A percentile compares a stretch with the other conserved stretches of the same genome.
These are phyloP conservation scores for Turnix velox DNA, from an alignment of 2,113 vertebrate genomes.

Conservation along the genomic window DNA sequence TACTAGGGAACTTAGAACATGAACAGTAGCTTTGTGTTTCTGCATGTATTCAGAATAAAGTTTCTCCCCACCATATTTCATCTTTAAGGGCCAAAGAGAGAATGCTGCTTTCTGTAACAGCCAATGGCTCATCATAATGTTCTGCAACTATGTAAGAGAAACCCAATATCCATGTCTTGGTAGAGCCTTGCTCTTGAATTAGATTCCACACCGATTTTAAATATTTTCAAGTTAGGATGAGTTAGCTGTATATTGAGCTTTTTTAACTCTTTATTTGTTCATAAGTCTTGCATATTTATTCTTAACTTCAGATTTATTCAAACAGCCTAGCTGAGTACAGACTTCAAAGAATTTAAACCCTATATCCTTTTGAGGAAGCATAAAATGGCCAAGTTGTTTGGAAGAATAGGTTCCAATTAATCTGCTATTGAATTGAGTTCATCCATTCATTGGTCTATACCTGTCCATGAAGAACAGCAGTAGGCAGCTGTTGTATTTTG, in stretches of 20 bases:
- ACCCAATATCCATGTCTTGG: background rate
- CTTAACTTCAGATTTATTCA: background rate
- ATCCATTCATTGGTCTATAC: background rate
- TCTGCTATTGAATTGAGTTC: background rate
- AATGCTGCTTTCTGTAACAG: background rate
- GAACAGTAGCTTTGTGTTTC: background rate
- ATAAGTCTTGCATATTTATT: background rate
- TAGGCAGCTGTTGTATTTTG: background rate
- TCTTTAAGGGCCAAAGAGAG: background rate
- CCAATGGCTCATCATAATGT: background rate
- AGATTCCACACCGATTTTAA: background rate
- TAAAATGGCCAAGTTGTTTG: background rate
- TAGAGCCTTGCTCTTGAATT: background rate
- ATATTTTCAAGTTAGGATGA: background rate
- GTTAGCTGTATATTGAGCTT: background rate
- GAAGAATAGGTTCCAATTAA: background rate
- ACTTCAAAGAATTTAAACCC: background rate
- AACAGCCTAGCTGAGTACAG: background rate
- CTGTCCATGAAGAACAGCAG: background rate
- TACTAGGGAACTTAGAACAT: background rate
- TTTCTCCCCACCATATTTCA: background rate
- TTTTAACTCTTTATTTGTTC: background rate
- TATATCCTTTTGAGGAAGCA: background rate
- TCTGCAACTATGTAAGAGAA: background rate
- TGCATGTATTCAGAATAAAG: background rate